Evolutionary conservation across 2,888 invertebrate species (phyloP).

Genomic region (Slavum lentiscoides): DNA sequence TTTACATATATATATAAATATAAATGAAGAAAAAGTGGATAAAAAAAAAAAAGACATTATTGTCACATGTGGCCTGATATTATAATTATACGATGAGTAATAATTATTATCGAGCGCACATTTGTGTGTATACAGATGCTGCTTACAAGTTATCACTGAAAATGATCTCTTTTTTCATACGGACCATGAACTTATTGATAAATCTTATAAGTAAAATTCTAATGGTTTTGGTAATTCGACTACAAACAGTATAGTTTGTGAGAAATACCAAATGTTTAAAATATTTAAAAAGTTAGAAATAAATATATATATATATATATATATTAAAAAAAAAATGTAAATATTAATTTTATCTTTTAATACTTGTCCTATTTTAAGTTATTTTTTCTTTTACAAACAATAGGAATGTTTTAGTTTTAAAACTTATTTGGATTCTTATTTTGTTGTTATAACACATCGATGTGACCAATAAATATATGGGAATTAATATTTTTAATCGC

Average conservation of each 20-base stretch:
- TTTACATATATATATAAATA: background rate
- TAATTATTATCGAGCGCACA: background rate
- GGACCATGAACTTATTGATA: conserved; percentile 9
- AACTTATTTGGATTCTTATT: too few species aligned
- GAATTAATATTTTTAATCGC: too few species aligned
- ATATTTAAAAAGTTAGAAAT: background rate
- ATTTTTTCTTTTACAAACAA: background rate
- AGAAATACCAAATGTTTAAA: background rate
- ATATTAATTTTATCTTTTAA: background rate
- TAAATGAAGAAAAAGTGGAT: background rate
- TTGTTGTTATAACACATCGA: background rate
- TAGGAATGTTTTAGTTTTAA: background rate
- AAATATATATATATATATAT: background rate
- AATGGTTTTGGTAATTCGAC: conserved; percentile 15
- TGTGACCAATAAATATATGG: too few species aligned
- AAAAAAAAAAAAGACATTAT: too few species aligned
- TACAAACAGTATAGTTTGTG: background rate
- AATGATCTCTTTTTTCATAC: background rate
- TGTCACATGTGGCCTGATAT: too few species aligned
- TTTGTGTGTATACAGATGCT: background rate
- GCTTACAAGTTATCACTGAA: too few species aligned
- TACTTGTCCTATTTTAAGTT: background rate
- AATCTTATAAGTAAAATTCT: background rate
- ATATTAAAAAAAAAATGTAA: conserved; percentile 14
- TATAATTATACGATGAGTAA: background rate